Percentiles rank a stretch among this genome's conserved stretches.
Evolutionary conservation across 2,888 invertebrate species (phyloP).

Genomic region (Diabrotica balteata): DNA sequence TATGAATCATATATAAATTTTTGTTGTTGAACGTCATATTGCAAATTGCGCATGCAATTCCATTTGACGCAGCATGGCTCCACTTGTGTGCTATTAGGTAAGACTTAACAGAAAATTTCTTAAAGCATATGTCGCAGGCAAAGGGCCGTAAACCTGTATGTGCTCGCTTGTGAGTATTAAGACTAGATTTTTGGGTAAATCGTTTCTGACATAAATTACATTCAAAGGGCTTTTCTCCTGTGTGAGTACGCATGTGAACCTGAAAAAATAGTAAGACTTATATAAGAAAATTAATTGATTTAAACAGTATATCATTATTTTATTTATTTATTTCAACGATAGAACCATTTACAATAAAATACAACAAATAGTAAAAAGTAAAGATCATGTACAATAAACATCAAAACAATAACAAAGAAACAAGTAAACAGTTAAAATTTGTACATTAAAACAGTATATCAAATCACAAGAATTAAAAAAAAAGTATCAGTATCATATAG

Average conservation of each 20-base stretch:
- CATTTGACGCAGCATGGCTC: slow-evolving; percentile 80
- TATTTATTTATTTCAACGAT: too few species aligned
- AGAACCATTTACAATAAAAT: too few species aligned
- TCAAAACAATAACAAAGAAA: too few species aligned
- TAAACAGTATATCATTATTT: too few species aligned
- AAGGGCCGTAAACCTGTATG: slow-evolving; percentile 83
- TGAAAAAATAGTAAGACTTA: slow-evolving; percentile 29
- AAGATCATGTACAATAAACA: too few species aligned
- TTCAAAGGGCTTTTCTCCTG: slow-evolving; percentile 77
- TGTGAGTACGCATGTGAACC: slow-evolving; percentile 83
- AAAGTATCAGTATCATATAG: too few species aligned
- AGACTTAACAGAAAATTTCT: slow-evolving; percentile 82
- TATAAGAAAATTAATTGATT: too few species aligned
- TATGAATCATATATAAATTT: slow-evolving; percentile 77
- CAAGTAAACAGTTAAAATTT: too few species aligned
- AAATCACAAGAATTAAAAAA: too few species aligned
- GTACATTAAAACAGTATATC: too few species aligned
- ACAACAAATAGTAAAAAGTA: too few species aligned
- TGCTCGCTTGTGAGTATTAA: slow-evolving; percentile 82
- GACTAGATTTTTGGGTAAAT: slow-evolving; percentile 82
- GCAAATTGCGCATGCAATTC: slow-evolving; percentile 72
- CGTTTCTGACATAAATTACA: slow-evolving; percentile 78
- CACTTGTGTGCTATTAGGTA: slow-evolving; percentile 82
- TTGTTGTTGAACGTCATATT: slow-evolving; percentile 78
- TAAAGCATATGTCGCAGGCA: slow-evolving; percentile 80